phyloP scores from a whole-genome alignment of 2,888 invertebrate species.

The Digitonthophagus gazella region DNA sequence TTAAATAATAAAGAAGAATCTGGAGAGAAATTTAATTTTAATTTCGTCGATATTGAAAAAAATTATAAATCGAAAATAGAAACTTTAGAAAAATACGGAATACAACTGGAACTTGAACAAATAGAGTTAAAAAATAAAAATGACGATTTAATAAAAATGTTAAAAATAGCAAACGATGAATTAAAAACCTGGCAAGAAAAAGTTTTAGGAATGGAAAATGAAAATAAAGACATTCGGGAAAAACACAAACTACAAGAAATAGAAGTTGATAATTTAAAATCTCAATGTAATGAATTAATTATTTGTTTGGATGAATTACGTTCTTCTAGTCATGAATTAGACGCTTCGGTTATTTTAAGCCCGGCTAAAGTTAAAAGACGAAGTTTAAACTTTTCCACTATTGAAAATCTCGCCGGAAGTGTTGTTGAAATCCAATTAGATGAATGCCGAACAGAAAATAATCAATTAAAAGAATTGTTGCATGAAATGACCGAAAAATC shows the following conservation, averaged over 20 bases:
- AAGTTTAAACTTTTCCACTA: constrained; percentile 17
- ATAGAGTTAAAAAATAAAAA: constrained; percentile 57
- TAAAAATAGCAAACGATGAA: constrained; percentile 47
- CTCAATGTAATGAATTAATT: constrained; percentile 44
- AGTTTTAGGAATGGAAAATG: constrained; percentile 40
- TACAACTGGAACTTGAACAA: constrained; percentile 54
- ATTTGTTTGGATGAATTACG: constrained; percentile 53
- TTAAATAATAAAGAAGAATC: constrained; percentile 14
- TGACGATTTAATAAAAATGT: constrained; percentile 44
- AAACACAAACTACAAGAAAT: constrained; percentile 39
- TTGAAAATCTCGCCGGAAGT: constrained; percentile 46
- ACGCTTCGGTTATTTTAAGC: constrained; percentile 37
- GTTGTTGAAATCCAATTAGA: constrained; percentile 50
- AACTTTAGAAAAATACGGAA: constrained; percentile 55
- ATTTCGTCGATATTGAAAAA: constrained; percentile 28
- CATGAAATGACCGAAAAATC: constrained; percentile 25
- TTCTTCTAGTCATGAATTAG: constrained; percentile 32
- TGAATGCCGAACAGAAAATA: constrained; percentile 44
- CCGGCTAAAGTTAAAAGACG: constrained; percentile 27
- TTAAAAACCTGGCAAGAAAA: constrained; percentile 42
- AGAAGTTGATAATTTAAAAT: constrained; percentile 39
- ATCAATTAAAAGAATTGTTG: constrained; percentile 34
- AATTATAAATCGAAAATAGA: constrained; percentile 53
- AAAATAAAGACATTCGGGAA: constrained; percentile 37
- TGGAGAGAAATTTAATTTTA: background rate